phyloP scores from a whole-genome alignment of 2,797 vertebrate species.

The Tinamus major region DNA sequence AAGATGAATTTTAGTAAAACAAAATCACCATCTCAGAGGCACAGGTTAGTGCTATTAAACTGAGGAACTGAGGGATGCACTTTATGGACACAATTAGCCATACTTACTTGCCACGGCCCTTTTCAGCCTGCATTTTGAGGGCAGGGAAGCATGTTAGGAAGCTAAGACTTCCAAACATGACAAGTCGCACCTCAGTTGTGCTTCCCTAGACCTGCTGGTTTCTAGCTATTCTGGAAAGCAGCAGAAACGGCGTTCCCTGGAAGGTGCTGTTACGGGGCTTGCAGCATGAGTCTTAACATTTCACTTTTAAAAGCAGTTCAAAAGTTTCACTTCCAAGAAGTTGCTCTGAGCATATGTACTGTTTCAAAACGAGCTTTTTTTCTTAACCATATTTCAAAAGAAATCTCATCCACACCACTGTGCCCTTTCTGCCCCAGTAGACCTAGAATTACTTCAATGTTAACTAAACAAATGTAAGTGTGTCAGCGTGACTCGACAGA shows the following conservation, averaged over 20 bases:
- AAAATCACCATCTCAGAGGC: background rate
- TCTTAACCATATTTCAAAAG: background rate
- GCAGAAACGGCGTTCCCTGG: background rate
- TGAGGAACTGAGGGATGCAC: background rate
- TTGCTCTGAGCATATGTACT: background rate
- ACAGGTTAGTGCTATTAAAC: background rate
- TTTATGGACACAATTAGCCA: background rate
- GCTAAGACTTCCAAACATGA: background rate
- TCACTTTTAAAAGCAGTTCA: background rate
- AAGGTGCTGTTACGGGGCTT: background rate
- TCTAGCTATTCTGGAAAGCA: constrained; percentile 4
- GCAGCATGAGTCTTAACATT: background rate
- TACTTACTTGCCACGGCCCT: background rate
- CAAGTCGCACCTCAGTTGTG: background rate
- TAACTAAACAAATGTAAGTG: background rate
- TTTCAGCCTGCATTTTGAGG: background rate
- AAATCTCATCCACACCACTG: background rate
- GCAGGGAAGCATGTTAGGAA: background rate
- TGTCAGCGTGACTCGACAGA: background rate
- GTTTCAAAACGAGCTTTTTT: background rate
- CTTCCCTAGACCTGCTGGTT: background rate
- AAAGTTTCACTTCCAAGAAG: background rate
- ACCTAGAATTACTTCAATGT: background rate
- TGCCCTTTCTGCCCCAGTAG: background rate
- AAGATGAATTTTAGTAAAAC: background rate